Base-by-base conservation (phyloP, 2,113 vertebrate species). In the Aythya baeri region DNA sequence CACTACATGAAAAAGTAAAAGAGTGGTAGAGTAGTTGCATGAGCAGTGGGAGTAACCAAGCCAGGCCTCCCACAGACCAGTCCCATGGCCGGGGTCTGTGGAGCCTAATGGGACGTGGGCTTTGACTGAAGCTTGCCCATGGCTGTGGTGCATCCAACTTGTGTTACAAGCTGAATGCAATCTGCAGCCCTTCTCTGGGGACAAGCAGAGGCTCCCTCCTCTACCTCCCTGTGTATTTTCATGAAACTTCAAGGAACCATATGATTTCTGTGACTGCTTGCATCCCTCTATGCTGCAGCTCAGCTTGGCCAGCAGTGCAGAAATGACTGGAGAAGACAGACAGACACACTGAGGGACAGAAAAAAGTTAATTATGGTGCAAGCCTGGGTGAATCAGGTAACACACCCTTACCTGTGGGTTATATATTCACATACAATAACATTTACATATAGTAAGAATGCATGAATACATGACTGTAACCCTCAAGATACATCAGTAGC, bases 81-180 rank as follows among this genome's bases (percentile, higher is more conserved):
- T 61, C 44, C 25, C 22, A 31, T 3, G 11, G 41, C 9, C 0
- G 1, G 44, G 2, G 55, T 62, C 65, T 58, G 32, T 27, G 32
- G 17, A 80, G 55, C 15, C 27, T 1, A 1, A 44, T 13, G 63
- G n/a, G 46, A 44, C 10, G 17, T 0, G 2, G 31, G 13, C 27
- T 74, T 68, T 46, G 41, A 32, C 0, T 46, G 43, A 63, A 52
- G 46, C 38, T 77, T 49, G 67, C 26, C 41, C 16, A n/a, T 0
- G 1, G 65, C 32, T 73, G 59, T 2, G 6, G 54, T 54, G 66
- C 13, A 17, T 27, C 49, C 2, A 4, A 23, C 20, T 85, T 36
- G n/a, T 9, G 3, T 23, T 61, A 46, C 26, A 7, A 77, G 71
- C 41, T 38, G 31, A 62, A 23, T 23, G 58, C 75, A 77, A 38